phyloP scores from a whole-genome alignment of 2,888 invertebrate species.

The Apantesis nais region DNA sequence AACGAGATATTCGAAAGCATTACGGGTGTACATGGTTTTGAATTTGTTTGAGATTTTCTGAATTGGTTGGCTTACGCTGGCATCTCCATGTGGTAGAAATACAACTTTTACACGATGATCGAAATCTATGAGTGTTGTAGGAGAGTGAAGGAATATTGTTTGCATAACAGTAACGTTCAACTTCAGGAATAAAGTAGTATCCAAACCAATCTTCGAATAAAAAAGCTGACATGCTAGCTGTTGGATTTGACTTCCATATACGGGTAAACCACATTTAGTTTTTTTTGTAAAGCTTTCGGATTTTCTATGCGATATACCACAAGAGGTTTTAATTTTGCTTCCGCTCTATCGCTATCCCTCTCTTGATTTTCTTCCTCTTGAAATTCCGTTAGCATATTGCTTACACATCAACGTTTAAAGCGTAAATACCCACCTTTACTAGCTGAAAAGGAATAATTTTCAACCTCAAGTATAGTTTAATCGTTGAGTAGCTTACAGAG shows the following conservation, averaged over 20 bases:
- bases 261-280: constrained; percentile 52
- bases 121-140: constrained; percentile 20
- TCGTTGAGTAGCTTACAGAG: neutral
- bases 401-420: constrained; percentile 39
- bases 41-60: constrained; percentile 7
- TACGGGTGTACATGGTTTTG: constrained; percentile 8
- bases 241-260: constrained; percentile 56
- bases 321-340: constrained; percentile 55
- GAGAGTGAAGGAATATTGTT: constrained; percentile 32
- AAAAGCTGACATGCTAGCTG: constrained; percentile 48
- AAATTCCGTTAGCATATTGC: constrained; percentile 28
- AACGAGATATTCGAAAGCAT: neutral
- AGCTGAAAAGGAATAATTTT: constrained; percentile 28
- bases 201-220: constrained; percentile 46
- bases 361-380: constrained; percentile 19
- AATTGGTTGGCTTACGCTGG: constrained; percentile 2
- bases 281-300: constrained; percentile 53
- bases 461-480: constrained; percentile 16
- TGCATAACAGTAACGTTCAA: constrained; percentile 31
- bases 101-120: constrained; percentile 20
- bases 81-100: neutral
- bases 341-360: neutral
- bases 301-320: constrained; percentile 56
- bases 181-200: constrained; percentile 38
- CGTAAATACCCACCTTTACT: constrained; percentile 42